A percentile compares a stretch with the other conserved stretches of the same genome.
These are phyloP conservation scores for Hoplostethus atlanticus DNA, from an alignment of 2,797 vertebrate species.

Conservation along the genomic window DNA sequence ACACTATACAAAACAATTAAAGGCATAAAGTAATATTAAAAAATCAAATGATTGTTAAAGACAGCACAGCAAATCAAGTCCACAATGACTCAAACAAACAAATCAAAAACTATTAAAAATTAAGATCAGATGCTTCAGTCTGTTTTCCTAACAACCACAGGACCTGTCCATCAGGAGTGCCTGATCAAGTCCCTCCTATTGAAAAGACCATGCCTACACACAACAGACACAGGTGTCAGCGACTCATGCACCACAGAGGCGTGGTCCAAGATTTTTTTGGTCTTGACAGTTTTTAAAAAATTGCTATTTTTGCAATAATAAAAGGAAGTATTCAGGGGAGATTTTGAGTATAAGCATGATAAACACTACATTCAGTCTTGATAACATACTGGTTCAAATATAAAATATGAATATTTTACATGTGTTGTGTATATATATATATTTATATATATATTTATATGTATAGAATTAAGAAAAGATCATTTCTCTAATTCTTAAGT, in stretches of 20 bases:
- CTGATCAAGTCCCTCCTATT: constrained; percentile 54
- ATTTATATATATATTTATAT: constrained; percentile 83
- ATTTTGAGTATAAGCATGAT: constrained; percentile 84
- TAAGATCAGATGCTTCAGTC: constrained; percentile 73
- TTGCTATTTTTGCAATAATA: constrained; percentile 78
- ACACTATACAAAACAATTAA: constrained; percentile 81
- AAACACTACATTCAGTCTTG: constrained; percentile 91
- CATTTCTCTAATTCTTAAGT: constrained; percentile 82
- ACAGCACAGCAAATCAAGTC: constrained; percentile 83
- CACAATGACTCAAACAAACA: constrained; percentile 62
- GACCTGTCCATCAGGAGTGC: constrained; percentile 56
- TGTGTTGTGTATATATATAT: constrained; percentile 67
- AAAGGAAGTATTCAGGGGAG: constrained; percentile 79
- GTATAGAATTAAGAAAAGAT: constrained; percentile 82
- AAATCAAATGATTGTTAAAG: constrained; percentile 85
- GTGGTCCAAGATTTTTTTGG: constrained; percentile 87
- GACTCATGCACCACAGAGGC: constrained; percentile 70
- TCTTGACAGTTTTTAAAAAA: constrained; percentile 84
- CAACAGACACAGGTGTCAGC: constrained; percentile 50
- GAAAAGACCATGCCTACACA: constrained; percentile 48
- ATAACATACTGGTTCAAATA: constrained; percentile 88
- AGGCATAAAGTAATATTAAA: constrained; percentile 80
- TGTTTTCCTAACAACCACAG: constrained; percentile 66
- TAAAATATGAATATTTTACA: constrained; percentile 90
- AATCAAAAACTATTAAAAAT: constrained; percentile 45